phyloP scores from a whole-genome alignment of 2,113 vertebrate species.

The Corvus cornix region DNA sequence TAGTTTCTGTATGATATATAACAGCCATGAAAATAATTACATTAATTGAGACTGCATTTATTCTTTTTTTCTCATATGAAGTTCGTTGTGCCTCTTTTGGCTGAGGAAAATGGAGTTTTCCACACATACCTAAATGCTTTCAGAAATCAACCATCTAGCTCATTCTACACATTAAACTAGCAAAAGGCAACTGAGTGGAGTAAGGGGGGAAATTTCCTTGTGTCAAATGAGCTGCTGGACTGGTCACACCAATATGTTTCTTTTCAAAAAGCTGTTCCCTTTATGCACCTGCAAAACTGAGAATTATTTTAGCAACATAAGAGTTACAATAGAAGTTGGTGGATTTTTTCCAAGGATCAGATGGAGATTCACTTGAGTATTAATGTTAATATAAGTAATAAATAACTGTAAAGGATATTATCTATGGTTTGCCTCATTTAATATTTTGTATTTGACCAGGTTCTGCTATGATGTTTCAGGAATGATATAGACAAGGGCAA shows the following conservation, averaged over 20 bases:
- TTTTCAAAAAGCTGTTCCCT: background rate
- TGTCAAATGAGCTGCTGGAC: background rate
- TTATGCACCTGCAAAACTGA: background rate
- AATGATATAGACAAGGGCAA: background rate
- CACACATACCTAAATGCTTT: background rate
- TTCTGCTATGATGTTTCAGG: background rate
- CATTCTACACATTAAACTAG: background rate
- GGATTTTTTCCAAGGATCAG: background rate
- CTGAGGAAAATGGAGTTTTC: background rate
- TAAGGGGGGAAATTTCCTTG: background rate
- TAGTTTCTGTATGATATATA: background rate
- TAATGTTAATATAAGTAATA: background rate
- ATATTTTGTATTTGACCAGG: background rate
- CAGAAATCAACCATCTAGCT: background rate
- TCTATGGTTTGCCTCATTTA: background rate
- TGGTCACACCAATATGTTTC: background rate
- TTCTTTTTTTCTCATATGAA: background rate
- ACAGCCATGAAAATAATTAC: background rate
- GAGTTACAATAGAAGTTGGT: background rate
- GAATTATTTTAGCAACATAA: background rate
- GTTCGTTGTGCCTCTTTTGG: background rate
- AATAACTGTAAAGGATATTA: background rate
- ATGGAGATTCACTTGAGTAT: background rate
- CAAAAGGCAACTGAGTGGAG: background rate
- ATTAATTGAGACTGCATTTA: background rate